A percentile compares a stretch with the other conserved stretches of the same genome.
Conservation (phyloP, 2,113 vertebrate genomes). For the Phalacrocorax pelagicus region DNA sequence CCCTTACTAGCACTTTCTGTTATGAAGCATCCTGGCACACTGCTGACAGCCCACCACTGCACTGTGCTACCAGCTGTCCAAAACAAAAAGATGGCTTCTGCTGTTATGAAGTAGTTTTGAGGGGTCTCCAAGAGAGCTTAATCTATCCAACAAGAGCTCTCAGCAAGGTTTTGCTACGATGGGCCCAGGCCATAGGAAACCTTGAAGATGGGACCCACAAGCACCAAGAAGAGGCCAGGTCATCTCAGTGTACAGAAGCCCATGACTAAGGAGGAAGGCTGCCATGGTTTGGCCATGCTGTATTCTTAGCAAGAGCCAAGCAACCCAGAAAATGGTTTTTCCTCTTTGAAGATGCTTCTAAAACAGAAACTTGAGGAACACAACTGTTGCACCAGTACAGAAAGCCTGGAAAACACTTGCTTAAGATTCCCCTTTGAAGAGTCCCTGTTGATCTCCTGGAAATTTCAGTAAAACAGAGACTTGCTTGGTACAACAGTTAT, state of each 20-base stretch:
- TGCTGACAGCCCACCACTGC: neutral
- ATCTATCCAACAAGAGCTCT: neutral
- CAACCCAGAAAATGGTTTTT: neutral
- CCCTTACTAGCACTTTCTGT: neutral
- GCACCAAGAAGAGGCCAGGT: neutral
- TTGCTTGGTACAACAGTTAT: neutral
- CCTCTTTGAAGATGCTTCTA: neutral
- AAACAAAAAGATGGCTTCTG: neutral
- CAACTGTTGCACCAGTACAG: neutral
- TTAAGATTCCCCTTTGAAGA: neutral
- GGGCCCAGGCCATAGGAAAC: neutral
- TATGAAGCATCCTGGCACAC: neutral
- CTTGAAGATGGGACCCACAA: neutral
- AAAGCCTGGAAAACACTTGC: neutral
- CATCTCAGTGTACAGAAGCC: neutral
- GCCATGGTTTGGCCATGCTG: neutral
- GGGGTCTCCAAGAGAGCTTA: neutral
- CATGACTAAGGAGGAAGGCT: neutral
- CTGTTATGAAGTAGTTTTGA: neutral
- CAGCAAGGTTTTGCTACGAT: neutral
- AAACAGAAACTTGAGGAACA: neutral
- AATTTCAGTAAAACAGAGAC: neutral
- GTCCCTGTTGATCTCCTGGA: neutral
- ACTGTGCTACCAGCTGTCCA: neutral
- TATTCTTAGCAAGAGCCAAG: neutral